A percentile compares a stretch with the other conserved stretches of the same genome.
phyloP scores from a whole-genome alignment of 2,888 invertebrate species.

The Sceliomorpha sp. region DNA sequence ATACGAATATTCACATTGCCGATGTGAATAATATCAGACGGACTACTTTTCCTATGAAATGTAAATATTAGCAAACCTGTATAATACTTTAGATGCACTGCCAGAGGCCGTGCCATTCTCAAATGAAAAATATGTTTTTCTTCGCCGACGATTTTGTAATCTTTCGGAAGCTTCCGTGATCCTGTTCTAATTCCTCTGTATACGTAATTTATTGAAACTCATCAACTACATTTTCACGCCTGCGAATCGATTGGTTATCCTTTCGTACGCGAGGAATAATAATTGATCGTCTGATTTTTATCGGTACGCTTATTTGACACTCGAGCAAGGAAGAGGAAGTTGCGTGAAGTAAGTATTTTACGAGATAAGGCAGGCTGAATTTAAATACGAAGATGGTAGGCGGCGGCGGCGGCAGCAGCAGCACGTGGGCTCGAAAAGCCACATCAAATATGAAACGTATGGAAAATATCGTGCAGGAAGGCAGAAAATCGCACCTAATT shows the following conservation, averaged over 20 bases:
- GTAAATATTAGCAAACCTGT: slow-evolving; percentile 57
- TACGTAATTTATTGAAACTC: too few species aligned
- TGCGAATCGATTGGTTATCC: slow-evolving; percentile 12
- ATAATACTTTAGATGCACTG: slow-evolving; percentile 47
- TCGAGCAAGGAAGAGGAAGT: slow-evolving; percentile 9
- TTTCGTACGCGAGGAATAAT: slow-evolving; percentile 16
- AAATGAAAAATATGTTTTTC: slow-evolving; percentile 56
- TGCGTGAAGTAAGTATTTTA: slow-evolving; percentile 32
- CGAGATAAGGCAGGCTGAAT: slow-evolving; percentile 28
- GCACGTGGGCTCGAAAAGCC: slow-evolving; percentile 30
- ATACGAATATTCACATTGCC: slow-evolving; percentile 56
- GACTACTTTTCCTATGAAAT: slow-evolving; percentile 50
- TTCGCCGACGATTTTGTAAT: slow-evolving; percentile 43
- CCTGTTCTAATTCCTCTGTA: slow-evolving; percentile 43
- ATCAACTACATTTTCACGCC: too few species aligned
- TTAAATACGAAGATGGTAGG: slow-evolving; percentile 15
- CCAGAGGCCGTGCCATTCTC: slow-evolving; percentile 50
- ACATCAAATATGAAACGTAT: slow-evolving; percentile 45
- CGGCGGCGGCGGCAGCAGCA: too few species aligned
- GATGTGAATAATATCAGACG: slow-evolving; percentile 54
- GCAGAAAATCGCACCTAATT: slow-evolving; percentile 49
- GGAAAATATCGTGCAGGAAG: slow-evolving; percentile 23
- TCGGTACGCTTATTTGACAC: slow-evolving; percentile 25
- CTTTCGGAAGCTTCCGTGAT: slow-evolving; percentile 31
- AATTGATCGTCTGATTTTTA: too few species aligned